Evolutionary conservation across 1,140 invertebrate genomes (phyloP).

Genomic region (Asobara japonica): DNA sequence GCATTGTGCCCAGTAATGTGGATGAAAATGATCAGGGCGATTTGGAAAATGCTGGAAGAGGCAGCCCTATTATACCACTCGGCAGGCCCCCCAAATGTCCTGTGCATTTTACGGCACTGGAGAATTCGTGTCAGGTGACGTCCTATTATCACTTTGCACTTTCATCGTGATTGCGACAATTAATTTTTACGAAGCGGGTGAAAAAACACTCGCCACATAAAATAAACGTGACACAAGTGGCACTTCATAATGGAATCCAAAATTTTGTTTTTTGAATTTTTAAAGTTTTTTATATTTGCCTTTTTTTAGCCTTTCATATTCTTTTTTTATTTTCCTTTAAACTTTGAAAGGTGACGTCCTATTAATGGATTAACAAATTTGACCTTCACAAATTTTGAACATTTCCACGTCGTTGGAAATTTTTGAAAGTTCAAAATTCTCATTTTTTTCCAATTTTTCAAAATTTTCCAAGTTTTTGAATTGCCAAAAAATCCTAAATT

Average conservation of each 20-base stretch:
- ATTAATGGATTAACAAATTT: neutral
- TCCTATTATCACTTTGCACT: slow-evolving; percentile 49
- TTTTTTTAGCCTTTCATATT: neutral
- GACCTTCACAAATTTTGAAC: no score
- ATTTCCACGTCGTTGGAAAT: neutral
- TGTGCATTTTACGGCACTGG: slow-evolving; percentile 54
- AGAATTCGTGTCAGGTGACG: slow-evolving; percentile 56
- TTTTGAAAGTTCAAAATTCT: neutral
- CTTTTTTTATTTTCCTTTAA: no score
- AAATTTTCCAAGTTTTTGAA: no score
- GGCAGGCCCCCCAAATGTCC: slow-evolving; percentile 58
- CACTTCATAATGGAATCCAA: no score
- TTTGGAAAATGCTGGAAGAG: slow-evolving; percentile 48
- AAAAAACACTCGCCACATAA: no score
- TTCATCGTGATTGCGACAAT: slow-evolving; percentile 61
- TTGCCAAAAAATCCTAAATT: neutral
- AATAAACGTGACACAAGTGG: no score
- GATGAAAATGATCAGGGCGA: slow-evolving; percentile 60
- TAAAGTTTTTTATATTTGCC: neutral
- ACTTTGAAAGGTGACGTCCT: no score
- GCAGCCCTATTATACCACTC: slow-evolving; percentile 49
- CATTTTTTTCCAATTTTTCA: no score
- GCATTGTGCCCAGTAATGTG: slow-evolving; percentile 55
- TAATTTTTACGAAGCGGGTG: no score
- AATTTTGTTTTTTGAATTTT: no score